phyloP scores from a whole-genome alignment of 2,113 vertebrate species.

The Gnathochromis pfefferi region DNA sequence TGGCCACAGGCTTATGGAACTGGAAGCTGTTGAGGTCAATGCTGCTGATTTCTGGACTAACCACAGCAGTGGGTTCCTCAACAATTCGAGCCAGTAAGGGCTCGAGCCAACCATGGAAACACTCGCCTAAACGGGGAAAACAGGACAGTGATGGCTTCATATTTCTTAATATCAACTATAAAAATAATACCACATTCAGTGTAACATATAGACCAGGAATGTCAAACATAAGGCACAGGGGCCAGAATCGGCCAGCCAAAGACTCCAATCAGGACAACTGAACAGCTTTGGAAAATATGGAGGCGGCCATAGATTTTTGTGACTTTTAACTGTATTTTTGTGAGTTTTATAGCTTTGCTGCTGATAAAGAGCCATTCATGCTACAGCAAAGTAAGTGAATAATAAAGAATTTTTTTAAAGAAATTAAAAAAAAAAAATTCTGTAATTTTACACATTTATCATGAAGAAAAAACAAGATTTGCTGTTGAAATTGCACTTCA shows the following conservation, averaged over 20 bases:
- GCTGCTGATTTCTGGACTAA: constrained; percentile 89
- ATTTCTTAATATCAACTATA: accelerated
- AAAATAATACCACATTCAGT: background rate
- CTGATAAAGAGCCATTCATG: background rate
- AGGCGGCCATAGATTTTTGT: background rate
- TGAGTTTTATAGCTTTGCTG: background rate
- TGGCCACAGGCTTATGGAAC: constrained; percentile 80
- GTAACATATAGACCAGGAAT: background rate
- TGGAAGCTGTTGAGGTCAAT: constrained; percentile 87
- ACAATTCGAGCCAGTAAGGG: constrained; percentile 86
- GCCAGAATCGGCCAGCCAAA: background rate
- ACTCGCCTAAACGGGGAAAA: constrained; percentile 78
- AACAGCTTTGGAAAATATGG: background rate
- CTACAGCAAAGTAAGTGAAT: background rate
- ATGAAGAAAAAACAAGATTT: background rate
- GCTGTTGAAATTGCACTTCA: background rate
- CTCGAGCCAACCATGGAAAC: constrained; percentile 93
- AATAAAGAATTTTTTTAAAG: background rate
- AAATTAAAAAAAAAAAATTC: accelerated
- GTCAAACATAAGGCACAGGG: background rate
- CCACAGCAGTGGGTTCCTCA: constrained; percentile 84
- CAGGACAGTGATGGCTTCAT: background rate
- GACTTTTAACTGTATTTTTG: background rate
- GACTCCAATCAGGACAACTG: background rate
- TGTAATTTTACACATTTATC: background rate